These are phyloP conservation scores for Panurus biarmicus DNA, from an alignment of 2,113 vertebrate genomes.

Conservation along the genomic window DNA sequence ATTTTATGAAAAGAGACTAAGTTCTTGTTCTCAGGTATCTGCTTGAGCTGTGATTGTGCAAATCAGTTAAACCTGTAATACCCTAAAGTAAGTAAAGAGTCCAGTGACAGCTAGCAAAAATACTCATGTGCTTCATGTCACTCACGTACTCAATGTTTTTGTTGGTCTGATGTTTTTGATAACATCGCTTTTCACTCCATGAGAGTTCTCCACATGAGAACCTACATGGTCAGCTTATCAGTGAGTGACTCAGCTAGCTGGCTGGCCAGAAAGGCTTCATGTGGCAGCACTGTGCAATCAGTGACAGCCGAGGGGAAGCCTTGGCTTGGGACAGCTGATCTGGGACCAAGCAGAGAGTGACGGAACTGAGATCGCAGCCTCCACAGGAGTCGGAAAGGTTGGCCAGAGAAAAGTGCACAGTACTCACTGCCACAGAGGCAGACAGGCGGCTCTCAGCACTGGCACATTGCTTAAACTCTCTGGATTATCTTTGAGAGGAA, in stretches of 20 bases:
- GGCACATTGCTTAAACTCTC: not conserved
- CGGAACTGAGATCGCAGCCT: not conserved
- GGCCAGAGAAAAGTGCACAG: rapidly evolving
- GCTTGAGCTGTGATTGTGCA: not conserved
- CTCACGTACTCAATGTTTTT: not conserved
- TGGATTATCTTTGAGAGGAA: not conserved
- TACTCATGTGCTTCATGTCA: not conserved
- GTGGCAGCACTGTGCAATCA: not conserved
- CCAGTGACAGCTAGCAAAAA: not conserved
- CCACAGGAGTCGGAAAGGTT: not conserved
- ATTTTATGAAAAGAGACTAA: not conserved
- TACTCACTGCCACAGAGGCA: not conserved
- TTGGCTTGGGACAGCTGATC: not conserved
- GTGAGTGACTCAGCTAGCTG: not conserved
- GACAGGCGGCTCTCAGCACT: not conserved
- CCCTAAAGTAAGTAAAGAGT: not conserved
- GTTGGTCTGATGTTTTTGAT: not conserved
- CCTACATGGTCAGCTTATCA: not conserved
- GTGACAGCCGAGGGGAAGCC: not conserved
- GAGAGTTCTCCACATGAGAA: not conserved
- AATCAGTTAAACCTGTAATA: constrained; percentile 6
- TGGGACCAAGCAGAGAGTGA: not conserved
- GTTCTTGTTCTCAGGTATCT: constrained; percentile 17
- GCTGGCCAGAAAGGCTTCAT: not conserved
- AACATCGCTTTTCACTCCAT: not conserved